Evolutionary conservation across 1,140 invertebrate genomes (phyloP).

Genomic region (Drosophila equinoxialis): DNA sequence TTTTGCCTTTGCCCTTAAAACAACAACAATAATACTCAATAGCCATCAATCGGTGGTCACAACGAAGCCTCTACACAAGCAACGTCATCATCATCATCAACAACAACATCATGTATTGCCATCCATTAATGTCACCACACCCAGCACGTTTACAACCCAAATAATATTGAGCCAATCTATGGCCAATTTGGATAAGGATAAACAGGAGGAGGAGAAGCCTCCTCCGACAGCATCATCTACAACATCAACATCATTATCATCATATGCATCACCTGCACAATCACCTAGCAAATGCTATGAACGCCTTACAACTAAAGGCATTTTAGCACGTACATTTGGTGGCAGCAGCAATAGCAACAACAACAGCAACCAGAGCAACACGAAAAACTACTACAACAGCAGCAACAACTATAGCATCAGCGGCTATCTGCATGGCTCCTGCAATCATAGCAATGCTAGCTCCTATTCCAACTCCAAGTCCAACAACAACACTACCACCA

Average conservation of each 20-base stretch:
- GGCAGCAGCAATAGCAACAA: conserved; percentile 15
- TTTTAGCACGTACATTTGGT: conserved; percentile 56
- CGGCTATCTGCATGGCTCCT: conserved; percentile 67
- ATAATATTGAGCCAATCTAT: conserved; percentile 63
- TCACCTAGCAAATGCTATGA: conserved; percentile 57
- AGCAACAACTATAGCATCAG: conserved; percentile 62
- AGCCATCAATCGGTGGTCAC: conserved; percentile 41
- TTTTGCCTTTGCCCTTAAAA: conserved; percentile 37
- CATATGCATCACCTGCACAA: conserved; percentile 64
- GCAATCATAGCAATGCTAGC: conserved; percentile 44
- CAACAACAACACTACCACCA: too few relatives aligned
- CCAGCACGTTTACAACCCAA: conserved; percentile 72
- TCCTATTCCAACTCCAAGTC: conserved; percentile 62
- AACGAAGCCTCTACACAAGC: conserved; percentile 63
- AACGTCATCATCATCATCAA: conserved; percentile 42
- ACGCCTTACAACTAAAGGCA: conserved; percentile 68
- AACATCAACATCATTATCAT: conserved; percentile 53
- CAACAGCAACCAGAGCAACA: conserved; percentile 16
- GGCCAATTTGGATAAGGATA: conserved; percentile 28
- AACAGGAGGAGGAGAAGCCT: conserved; percentile 8
- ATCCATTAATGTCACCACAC: conserved; percentile 78
- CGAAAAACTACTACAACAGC: conserved; percentile 30
- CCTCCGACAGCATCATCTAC: conserved; percentile 25
- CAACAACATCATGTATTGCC: conserved; percentile 44
- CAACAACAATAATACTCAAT: conserved; percentile 24